Base-by-base conservation (phyloP, 1,140 invertebrate genomes). In the Zelostemma sp. region DNA sequence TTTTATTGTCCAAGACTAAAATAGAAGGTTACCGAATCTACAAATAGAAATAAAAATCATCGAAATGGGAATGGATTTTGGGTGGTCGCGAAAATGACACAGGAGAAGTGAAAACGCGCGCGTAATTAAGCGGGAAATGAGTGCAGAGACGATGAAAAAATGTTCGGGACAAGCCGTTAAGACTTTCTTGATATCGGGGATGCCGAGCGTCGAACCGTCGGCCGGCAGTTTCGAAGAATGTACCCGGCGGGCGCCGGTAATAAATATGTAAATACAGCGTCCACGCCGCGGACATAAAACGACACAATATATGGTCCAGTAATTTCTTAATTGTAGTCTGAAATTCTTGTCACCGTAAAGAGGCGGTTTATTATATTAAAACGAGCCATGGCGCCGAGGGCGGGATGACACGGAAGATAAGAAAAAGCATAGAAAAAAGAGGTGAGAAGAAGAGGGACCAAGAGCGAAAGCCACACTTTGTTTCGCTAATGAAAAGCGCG, bases 271-370 rank as follows among this genome's bases (percentile, higher is more conserved):
- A 78, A 82, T 81, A 77, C 72, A 68, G 70, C 73, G 63, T 68
- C 69, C 73, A 51, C 54, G 56, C 68, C 61, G 60, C 53, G 65
- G 65, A 67, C 76, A 83, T 85, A 85, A 84, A 85, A 80, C 75
- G 72, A 43, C 46, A 80, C 76, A 77, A 86, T 84, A 84, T 84
- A 84, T 77, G 81, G 76, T 64, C 73, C 67, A 79, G 81, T 84
- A 84, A 86, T 86, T 84, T 84, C 82, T 86, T 84, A 85, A 85
- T 85, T 83, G 80, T 79, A 73, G 67, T 53, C 73, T 74, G 74
- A 82, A 84, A 85, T 83, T 83, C 81, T 80, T 83, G 80, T 83
- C 81, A 82, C 82, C 80, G 77, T 83, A 83, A 84, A 83, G 67
- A 80, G 76, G 68, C 70, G 73, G 69, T 77, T 80, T 79, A 81